Evolutionary conservation across 2,797 vertebrate species (phyloP).

Genomic region (Karalla daura): DNA sequence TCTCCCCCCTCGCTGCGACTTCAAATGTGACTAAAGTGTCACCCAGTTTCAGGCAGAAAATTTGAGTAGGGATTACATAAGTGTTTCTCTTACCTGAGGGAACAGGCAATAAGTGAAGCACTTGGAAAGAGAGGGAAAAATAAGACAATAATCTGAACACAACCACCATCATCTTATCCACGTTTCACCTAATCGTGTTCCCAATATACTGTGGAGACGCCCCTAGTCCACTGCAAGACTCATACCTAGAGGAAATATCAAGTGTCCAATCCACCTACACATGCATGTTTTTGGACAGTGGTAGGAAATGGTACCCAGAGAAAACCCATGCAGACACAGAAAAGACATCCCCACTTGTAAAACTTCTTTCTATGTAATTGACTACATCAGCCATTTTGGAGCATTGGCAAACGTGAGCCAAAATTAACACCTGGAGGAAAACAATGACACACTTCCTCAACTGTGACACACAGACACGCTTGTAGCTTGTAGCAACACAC

Average conservation of each 20-base stretch:
- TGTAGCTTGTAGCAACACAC: too few relatives aligned
- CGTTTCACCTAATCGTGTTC: too few relatives aligned
- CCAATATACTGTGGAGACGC: too few relatives aligned
- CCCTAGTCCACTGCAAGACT: too few relatives aligned
- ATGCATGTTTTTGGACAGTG: too few relatives aligned
- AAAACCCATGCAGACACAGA: too few relatives aligned
- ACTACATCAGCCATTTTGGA: constrained; percentile 61
- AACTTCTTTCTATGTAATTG: constrained; percentile 53
- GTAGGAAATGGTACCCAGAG: too few relatives aligned
- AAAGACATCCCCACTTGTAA: too few relatives aligned
- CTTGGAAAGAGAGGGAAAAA: constrained; percentile 29
- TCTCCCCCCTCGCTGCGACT: neutral
- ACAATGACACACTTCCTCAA: constrained; percentile 61
- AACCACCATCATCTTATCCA: constrained; percentile 46
- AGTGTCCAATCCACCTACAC: too few relatives aligned
- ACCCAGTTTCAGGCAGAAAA: constrained; percentile 2
- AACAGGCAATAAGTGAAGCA: constrained; percentile 11
- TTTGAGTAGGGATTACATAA: neutral
- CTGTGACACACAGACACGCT: too few relatives aligned
- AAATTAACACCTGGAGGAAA: constrained; percentile 65
- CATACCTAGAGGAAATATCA: too few relatives aligned
- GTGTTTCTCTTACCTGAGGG: constrained; percentile 1
- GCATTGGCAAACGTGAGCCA: constrained; percentile 46
- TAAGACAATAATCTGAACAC: constrained; percentile 23
- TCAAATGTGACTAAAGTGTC: constrained; percentile 17